phyloP scores from a whole-genome alignment of 1,140 invertebrate species.

The Ruditapes philippinarum region DNA sequence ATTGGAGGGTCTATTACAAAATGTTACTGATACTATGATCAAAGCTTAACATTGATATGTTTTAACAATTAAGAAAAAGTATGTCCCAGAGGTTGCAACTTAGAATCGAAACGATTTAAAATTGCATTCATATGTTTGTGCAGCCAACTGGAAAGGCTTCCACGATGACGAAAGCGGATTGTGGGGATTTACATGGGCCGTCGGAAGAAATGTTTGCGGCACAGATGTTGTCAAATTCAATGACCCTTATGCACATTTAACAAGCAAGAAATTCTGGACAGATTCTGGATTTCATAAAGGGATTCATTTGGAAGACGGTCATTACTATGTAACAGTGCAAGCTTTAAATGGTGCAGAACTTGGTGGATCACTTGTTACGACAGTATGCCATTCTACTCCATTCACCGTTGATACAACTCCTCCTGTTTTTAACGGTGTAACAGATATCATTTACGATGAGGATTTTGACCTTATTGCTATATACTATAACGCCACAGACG shows the following conservation, averaged over 20 bases:
- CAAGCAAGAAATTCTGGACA: constrained; percentile 75
- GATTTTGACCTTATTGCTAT: constrained; percentile 77
- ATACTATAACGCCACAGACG: constrained; percentile 75
- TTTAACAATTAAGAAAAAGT: too few species aligned
- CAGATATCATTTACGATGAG: constrained; percentile 78
- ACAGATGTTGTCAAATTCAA: constrained; percentile 67
- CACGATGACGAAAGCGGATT: constrained; percentile 80
- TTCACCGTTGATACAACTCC: constrained; percentile 78
- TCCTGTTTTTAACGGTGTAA: constrained; percentile 70
- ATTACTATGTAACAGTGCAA: constrained; percentile 76
- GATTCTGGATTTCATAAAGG: constrained; percentile 72
- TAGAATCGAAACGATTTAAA: too few species aligned
- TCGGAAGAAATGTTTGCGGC: constrained; percentile 72
- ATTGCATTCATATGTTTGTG: background rate
- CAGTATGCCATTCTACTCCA: constrained; percentile 78
- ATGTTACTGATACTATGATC: too few species aligned
- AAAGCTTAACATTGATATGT: too few species aligned
- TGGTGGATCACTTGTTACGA: constrained; percentile 79
- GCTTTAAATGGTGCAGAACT: constrained; percentile 77
- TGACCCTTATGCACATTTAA: constrained; percentile 77
- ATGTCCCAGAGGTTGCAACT: too few species aligned
- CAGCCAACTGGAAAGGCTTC: constrained; percentile 81
- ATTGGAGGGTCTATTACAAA: too few species aligned
- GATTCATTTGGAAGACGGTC: constrained; percentile 74
- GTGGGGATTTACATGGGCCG: constrained; percentile 79